Evolutionary conservation across 2,888 invertebrate genomes (phyloP).

Genomic region (Polydrusus tereticollis): DNA sequence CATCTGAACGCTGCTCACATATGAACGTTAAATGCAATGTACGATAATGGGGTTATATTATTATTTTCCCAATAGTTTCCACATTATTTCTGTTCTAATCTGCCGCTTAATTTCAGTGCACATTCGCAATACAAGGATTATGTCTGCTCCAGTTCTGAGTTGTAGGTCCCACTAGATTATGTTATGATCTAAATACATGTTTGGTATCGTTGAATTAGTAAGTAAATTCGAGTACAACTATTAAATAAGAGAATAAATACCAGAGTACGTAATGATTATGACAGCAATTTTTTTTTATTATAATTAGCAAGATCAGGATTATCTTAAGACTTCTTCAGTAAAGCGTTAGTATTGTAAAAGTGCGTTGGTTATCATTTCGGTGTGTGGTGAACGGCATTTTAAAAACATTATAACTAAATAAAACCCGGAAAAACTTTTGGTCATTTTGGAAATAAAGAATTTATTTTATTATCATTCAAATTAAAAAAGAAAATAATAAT

Average conservation of each 20-base stretch:
- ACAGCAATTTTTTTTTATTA: too few relatives aligned
- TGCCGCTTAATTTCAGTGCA: not conserved
- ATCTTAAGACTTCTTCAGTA: too few relatives aligned
- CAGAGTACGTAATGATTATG: not conserved
- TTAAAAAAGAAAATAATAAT: too few relatives aligned
- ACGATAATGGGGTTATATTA: constrained; percentile 28
- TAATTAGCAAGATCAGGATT: too few relatives aligned
- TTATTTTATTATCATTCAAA: too few relatives aligned
- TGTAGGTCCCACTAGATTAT: not conserved
- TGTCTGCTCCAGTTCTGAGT: not conserved
- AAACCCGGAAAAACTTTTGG: too few relatives aligned
- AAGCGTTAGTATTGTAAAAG: too few relatives aligned
- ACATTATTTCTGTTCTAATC: constrained; percentile 26
- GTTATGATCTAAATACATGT: not conserved
- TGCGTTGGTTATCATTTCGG: too few relatives aligned
- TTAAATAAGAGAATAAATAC: not conserved
- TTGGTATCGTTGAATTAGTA: not conserved
- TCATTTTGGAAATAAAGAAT: too few relatives aligned
- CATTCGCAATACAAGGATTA: constrained; percentile 5
- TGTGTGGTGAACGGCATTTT: too few relatives aligned
- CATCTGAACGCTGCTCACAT: not conserved
- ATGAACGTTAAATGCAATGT: constrained; percentile 8
- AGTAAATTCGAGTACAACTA: not conserved
- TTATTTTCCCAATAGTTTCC: constrained; percentile 36
- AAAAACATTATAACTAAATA: too few relatives aligned